Evolutionary conservation across 2,888 invertebrate genomes (phyloP).

Genomic region (Tenthredo mesomela): DNA sequence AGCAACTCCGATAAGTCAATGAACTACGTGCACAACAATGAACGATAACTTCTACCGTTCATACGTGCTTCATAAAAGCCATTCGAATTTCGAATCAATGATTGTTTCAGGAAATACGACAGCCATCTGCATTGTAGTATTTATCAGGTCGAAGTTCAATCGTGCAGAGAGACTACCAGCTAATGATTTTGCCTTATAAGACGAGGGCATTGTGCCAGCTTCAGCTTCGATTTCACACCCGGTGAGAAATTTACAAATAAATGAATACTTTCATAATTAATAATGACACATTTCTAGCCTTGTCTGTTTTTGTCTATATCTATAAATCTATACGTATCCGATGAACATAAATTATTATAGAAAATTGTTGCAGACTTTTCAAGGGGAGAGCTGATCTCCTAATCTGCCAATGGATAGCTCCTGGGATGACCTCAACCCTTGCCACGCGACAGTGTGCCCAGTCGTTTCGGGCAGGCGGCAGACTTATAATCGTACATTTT

Average conservation of each 20-base stretch:
- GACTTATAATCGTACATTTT: slow-evolving; percentile 77
- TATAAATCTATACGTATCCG: background rate
- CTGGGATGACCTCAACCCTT: slow-evolving; percentile 77
- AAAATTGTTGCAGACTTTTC: slow-evolving; percentile 78
- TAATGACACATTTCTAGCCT: background rate
- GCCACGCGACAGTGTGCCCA: slow-evolving; percentile 81
- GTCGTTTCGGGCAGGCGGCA: slow-evolving; percentile 77
- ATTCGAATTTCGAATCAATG: too few species aligned
- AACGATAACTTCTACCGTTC: background rate
- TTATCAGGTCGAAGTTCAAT: too few species aligned
- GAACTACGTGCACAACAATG: background rate
- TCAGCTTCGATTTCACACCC: background rate
- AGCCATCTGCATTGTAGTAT: too few species aligned
- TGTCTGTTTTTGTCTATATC: background rate
- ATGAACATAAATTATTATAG: background rate
- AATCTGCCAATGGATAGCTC: slow-evolving; percentile 77
- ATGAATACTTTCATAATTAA: background rate
- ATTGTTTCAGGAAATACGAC: too few species aligned
- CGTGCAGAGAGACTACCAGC: too few species aligned
- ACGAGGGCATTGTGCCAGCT: too few species aligned
- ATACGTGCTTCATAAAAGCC: background rate
- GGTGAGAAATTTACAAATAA: background rate
- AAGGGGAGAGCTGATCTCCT: slow-evolving; percentile 73
- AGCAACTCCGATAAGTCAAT: background rate
- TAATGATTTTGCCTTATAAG: too few species aligned